These are phyloP conservation scores for Forpus xanthops DNA, from an alignment of 2,797 vertebrate genomes.

Conservation along the genomic window DNA sequence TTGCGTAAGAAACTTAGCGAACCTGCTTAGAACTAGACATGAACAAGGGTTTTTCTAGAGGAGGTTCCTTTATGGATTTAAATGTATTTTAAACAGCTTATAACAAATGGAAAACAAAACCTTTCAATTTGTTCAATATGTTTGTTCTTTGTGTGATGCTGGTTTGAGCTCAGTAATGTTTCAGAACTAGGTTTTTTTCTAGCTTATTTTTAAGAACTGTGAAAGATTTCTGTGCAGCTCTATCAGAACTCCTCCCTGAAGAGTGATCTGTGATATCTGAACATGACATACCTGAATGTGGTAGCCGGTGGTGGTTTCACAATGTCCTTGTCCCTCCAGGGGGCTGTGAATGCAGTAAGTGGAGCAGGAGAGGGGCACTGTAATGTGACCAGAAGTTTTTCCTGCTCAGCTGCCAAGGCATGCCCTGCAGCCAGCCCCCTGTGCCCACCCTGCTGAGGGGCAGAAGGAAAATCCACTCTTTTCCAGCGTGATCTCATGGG, in stretches of 20 bases:
- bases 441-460: neutral
- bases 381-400: slow-evolving; percentile 56
- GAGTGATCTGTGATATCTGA: neutral
- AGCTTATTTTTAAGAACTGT: neutral
- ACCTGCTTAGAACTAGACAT: slow-evolving; percentile 52
- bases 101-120: neutral
- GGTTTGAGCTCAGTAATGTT: neutral
- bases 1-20: slow-evolving; percentile 20
- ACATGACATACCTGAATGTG: neutral
- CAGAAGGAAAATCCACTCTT: slow-evolving; percentile 7
- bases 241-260: neutral
- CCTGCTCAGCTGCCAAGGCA: slow-evolving; percentile 43
- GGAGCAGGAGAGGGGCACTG: neutral
- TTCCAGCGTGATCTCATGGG: neutral
- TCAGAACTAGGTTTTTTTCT: neutral
- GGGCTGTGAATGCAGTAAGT: neutral
- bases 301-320: neutral
- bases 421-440: neutral
- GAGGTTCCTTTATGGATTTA: slow-evolving; percentile 18
- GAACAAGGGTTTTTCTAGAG: neutral
- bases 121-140: neutral
- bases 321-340: neutral
- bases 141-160: neutral
- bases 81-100: neutral
- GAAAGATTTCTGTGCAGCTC: neutral